phyloP scores from a whole-genome alignment of 2,888 invertebrate genomes.

The Acleris holmiana region DNA sequence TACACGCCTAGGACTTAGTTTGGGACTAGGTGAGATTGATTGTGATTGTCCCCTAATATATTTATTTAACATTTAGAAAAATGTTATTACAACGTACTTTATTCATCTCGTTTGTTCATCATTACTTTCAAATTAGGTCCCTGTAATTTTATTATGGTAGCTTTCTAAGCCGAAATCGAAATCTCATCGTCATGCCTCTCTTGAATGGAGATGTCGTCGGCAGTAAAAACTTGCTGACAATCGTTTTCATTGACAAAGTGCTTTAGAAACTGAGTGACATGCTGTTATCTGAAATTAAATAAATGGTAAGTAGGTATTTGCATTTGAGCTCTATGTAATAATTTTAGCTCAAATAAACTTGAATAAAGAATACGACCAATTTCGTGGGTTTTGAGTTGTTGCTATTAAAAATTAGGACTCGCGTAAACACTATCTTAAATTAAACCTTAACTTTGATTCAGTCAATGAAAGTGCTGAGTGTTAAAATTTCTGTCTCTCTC shows the following conservation, averaged over 20 bases:
- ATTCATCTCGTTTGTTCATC: neutral
- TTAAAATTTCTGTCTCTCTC: too few species aligned
- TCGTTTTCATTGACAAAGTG: constrained; percentile 16
- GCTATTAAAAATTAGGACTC: too few species aligned
- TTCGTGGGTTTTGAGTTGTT: too few species aligned
- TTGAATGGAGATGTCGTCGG: constrained; percentile 10
- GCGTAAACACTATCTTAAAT: too few species aligned
- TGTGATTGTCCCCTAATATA: too few species aligned
- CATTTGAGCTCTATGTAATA: neutral
- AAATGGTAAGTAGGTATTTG: neutral
- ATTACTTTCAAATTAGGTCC: neutral
- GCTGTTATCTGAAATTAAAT: neutral
- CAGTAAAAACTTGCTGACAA: constrained; percentile 5
- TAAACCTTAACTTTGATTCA: too few species aligned
- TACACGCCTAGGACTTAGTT: too few species aligned
- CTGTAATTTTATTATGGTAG: constrained; percentile 13
- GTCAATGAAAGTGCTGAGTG: too few species aligned
- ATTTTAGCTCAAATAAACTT: neutral
- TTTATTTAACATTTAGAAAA: too few species aligned
- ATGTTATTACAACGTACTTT: neutral
- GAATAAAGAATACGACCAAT: too few species aligned
- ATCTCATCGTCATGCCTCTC: constrained; percentile 5
- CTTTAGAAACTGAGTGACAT: constrained; percentile 5
- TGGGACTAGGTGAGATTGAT: too few species aligned
- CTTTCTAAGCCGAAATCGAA: constrained; percentile 12